A percentile compares a stretch with the other conserved stretches of the same genome.
These are phyloP conservation scores for Percopsis transmontana DNA, from an alignment of 2,113 vertebrate genomes.

Conservation along the genomic window DNA sequence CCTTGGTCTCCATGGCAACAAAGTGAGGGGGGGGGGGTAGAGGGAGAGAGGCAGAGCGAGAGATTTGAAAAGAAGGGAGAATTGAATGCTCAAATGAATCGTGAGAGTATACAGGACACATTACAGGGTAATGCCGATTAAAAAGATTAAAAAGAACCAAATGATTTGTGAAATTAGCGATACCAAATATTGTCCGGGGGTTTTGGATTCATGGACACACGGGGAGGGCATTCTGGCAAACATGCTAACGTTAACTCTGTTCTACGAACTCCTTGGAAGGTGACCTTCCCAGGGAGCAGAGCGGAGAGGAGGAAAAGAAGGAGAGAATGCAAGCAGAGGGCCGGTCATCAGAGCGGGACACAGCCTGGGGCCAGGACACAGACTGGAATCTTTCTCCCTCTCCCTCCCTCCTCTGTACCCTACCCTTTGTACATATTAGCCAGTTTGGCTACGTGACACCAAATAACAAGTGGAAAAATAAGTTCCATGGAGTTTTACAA, in stretches of 20 bases:
- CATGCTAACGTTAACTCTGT: not conserved
- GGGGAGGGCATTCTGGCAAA: not conserved
- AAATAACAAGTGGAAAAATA: too few species aligned
- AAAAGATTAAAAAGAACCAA: too few species aligned
- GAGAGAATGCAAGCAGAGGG: constrained; percentile 31
- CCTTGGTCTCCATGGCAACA: constrained; percentile 48
- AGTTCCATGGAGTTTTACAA: too few species aligned
- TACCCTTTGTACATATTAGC: not conserved
- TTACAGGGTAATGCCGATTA: not conserved
- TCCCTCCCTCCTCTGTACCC: not conserved
- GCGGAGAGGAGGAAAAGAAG: constrained; percentile 37
- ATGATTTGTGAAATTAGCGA: too few species aligned
- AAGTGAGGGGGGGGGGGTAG: constrained; percentile 20
- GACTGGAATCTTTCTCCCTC: constrained; percentile 27
- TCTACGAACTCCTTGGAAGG: not conserved
- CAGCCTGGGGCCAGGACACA: constrained; percentile 48
- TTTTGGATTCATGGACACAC: not conserved
- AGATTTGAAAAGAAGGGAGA: not conserved
- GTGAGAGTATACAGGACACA: not conserved
- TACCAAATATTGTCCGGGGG: too few species aligned
- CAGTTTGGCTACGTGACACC: too few species aligned
- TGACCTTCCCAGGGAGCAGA: not conserved
- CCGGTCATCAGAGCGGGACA: constrained; percentile 57
- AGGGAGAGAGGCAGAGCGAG: not conserved
- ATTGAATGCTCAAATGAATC: not conserved